Base-by-base conservation (phyloP, 2,113 vertebrate genomes). In the Python bivittatus region DNA sequence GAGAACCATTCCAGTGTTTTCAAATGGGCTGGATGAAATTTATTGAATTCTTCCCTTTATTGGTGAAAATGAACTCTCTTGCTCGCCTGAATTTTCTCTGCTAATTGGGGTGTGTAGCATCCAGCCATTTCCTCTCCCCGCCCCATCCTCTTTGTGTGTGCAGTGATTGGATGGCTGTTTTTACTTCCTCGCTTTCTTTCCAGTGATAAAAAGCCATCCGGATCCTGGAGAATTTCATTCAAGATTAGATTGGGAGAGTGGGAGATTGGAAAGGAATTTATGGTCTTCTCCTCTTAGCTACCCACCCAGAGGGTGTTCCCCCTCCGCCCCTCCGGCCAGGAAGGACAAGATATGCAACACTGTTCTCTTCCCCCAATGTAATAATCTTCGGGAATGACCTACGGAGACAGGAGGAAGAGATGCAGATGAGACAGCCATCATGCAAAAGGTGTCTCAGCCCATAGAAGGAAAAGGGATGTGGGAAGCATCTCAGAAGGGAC, bases 1-100 rank as follows among this genome's bases (percentile, higher is more conserved):
- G 91, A 95, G 94, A 96, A 94, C 95, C 96, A 96, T 96, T 96
- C 94, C 93, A 95, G 90, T 4, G 0, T 53, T 95, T 96, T 91
- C 94, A 90, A 94, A 95, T 29, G 94, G 95, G 93, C 93, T 95
- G 87, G 33, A 86, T 93, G 94, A 93, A 92, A 95, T 94, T 95
- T 95, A 96, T 96, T 96, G 96, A 94, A 93, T 90, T 1, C 79
- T 93, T 42, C 15, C 1, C 90, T 20, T 93, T 52, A 1, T 61
- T 88, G 58, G 17, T 17, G 93, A 84, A 92, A 53, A 29, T 54
- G 15, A 7, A 4, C 27, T 17, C 17, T 10, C 79, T 20, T 48
- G 56, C 27, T 15, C 12, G 12, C 79, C 38, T 23, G 27, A 25
- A 13, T 54, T 11, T 86, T 56, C 0, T 0, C 48, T 56, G 42